Conservation (phyloP, 1,140 invertebrate species). For the Ephestia elutella region DNA sequence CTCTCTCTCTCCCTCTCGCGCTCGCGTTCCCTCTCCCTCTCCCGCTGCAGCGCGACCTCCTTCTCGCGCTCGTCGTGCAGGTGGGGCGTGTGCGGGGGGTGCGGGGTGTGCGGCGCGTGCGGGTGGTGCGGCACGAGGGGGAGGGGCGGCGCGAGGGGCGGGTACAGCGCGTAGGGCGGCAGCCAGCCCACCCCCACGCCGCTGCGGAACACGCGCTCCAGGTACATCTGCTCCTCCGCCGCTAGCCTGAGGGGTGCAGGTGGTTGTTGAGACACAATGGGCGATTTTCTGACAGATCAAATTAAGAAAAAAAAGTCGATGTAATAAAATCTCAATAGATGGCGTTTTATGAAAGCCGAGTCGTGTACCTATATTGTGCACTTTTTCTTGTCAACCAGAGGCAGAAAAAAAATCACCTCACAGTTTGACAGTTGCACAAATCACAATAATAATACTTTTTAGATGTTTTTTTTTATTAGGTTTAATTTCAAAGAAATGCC, state of each 20-base stretch:
- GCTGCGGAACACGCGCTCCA: slow-evolving; percentile 63
- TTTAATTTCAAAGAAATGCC: too few species aligned
- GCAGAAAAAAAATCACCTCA: too few species aligned
- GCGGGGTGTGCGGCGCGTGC: slow-evolving; percentile 19
- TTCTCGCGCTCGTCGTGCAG: slow-evolving; percentile 22
- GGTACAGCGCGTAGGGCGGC: slow-evolving; percentile 63
- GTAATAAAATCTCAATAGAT: too few species aligned
- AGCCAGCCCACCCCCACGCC: slow-evolving; percentile 63
- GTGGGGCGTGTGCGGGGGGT: slow-evolving; percentile 24
- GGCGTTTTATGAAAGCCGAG: too few species aligned
- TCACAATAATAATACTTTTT: too few species aligned
- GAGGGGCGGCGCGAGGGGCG: slow-evolving; percentile 51
- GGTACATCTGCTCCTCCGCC: slow-evolving; percentile 66
- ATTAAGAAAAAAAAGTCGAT: too few species aligned
- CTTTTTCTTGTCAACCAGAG: too few species aligned
- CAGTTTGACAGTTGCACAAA: too few species aligned
- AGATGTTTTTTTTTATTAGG: too few species aligned
- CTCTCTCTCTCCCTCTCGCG: slow-evolving; percentile 44
- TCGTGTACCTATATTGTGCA: too few species aligned
- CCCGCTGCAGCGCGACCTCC: slow-evolving; percentile 39
- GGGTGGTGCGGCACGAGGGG: slow-evolving; percentile 35
- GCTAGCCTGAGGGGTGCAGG: slow-evolving; percentile 39
- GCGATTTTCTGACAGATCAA: too few species aligned
- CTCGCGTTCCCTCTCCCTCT: slow-evolving; percentile 54
- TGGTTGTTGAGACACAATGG: too few species aligned